Percentiles rank a stretch among this genome's conserved stretches.
These are phyloP conservation scores for Cossypha dichroa DNA, from an alignment of 2,797 vertebrate genomes.

Conservation along the genomic window DNA sequence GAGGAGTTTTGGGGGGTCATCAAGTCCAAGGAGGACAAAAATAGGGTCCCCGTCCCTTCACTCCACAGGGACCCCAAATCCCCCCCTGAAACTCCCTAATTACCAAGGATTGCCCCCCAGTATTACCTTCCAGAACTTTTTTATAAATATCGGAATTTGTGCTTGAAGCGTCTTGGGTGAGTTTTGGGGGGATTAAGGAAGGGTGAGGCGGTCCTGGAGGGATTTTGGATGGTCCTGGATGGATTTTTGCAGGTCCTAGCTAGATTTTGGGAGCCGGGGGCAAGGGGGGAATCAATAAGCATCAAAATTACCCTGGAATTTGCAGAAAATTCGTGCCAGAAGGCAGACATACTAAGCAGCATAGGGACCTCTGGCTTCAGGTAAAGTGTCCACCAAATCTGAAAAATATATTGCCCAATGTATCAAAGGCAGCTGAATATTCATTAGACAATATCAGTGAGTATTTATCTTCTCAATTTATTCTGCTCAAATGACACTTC, in stretches of 20 bases:
- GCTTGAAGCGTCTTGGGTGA: rapidly evolving
- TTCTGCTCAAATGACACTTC: background rate
- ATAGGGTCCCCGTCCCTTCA: rapidly evolving
- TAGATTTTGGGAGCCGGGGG: background rate
- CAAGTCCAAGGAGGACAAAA: background rate
- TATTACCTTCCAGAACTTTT: rapidly evolving
- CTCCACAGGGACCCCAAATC: rapidly evolving
- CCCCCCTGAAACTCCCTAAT: rapidly evolving
- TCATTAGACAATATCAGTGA: background rate
- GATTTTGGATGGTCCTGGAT: background rate
- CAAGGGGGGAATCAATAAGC: rapidly evolving
- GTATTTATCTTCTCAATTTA: background rate
- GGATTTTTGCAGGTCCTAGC: background rate
- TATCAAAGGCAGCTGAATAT: background rate
- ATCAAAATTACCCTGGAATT: background rate
- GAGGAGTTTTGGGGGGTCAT: rapidly evolving
- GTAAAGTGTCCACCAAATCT: background rate
- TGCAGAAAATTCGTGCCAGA: background rate
- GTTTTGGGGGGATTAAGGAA: rapidly evolving
- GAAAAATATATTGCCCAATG: background rate
- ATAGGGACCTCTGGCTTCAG: background rate
- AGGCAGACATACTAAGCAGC: background rate
- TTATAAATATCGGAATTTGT: background rate
- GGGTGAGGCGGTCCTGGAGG: rapidly evolving
- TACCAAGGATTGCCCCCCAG: rapidly evolving